Evolutionary conservation across 2,888 invertebrate species (phyloP), one percentile per base, ranked within the genome.

Genomic region (Phalera bucephala): DNA sequence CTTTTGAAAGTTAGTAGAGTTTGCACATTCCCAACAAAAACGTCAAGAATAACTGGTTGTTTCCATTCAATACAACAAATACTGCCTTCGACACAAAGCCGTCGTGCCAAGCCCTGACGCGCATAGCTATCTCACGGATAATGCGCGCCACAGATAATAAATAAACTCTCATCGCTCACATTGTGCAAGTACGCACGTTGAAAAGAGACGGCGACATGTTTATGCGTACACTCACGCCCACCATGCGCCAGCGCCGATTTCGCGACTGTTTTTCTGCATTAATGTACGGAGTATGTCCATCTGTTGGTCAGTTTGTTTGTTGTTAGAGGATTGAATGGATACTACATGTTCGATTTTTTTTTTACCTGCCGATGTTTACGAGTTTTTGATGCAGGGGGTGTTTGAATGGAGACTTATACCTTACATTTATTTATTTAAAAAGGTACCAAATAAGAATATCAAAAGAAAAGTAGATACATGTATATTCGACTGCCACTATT

Each of bases 251-350:
- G 75, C 72, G 78, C 73, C 68, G 43, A 38, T 57, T 59, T 62
- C 59, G 72, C 72, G 72, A 63, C 69, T 71, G 64, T 77, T 80
- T 81, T 81, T 76, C 73, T 73, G 68, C 70, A 59, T 71, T 75
- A 72, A 78, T 71, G 68, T 59, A 48, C 57, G 52, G 51, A 59
- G 42, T 56, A 58, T 59, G 54, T 52, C 20, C 1, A 6, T 19
- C 5, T 9, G 15, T 34, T 13, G 21, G 22, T 15, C 22, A 29
- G 19, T 33, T 19, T 14, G 19, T 17, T 17, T 17, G 6, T 6
- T 17, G 17, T 17, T 17, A 17, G 3, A 17, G 17, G 17, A 17
- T 4, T 17, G 17, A 6, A 17, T 6, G 17, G 17, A 17, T 17
- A 17, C 6, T 17, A 4, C 6, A 21, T 21, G 8, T 21, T 8